A percentile compares a stretch with the other conserved stretches of the same genome.
Evolutionary conservation across 2,888 invertebrate genomes (phyloP).

Genomic region (Cyrtodaria siliqua): DNA sequence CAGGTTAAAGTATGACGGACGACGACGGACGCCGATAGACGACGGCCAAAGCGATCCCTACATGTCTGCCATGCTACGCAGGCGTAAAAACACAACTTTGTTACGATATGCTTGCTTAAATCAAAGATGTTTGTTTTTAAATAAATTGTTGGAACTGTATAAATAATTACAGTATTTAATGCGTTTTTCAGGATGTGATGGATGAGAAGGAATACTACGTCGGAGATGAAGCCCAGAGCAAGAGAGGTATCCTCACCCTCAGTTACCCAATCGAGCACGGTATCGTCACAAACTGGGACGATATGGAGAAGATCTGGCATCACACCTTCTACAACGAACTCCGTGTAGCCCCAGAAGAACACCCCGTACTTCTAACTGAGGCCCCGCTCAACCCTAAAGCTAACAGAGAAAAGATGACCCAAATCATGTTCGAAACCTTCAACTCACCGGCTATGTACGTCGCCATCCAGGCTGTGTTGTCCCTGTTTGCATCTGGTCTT

Average conservation of each 20-base stretch:
- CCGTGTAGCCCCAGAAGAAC: conserved; percentile 97
- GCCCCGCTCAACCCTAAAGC: conserved; percentile 94
- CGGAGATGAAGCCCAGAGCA: conserved; percentile 82
- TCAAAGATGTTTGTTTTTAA: no score
- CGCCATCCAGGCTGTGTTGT: conserved; percentile 96
- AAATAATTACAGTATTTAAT: no score
- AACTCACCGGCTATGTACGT: conserved; percentile 97
- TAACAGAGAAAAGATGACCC: conserved; percentile 97
- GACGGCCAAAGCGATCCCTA: no score
- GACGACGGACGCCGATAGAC: no score
- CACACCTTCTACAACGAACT: conserved; percentile 87
- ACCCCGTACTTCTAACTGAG: conserved; percentile 95
- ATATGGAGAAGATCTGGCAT: conserved; percentile 83
- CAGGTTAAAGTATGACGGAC: no score
- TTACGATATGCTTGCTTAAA: no score
- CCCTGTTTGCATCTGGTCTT: conserved; percentile 96
- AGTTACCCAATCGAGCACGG: conserved; percentile 84
- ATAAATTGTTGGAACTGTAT: no score
- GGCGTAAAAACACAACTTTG: no score
- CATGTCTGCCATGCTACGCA: no score
- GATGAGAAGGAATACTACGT: no score
- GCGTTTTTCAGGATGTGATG: no score
- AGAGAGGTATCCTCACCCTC: conserved; percentile 82
- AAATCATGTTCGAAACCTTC: conserved; percentile 87
- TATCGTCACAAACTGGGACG: conserved; percentile 83